Base-by-base conservation (phyloP, 2,113 vertebrate genomes). In the Epinephelus moara region DNA sequence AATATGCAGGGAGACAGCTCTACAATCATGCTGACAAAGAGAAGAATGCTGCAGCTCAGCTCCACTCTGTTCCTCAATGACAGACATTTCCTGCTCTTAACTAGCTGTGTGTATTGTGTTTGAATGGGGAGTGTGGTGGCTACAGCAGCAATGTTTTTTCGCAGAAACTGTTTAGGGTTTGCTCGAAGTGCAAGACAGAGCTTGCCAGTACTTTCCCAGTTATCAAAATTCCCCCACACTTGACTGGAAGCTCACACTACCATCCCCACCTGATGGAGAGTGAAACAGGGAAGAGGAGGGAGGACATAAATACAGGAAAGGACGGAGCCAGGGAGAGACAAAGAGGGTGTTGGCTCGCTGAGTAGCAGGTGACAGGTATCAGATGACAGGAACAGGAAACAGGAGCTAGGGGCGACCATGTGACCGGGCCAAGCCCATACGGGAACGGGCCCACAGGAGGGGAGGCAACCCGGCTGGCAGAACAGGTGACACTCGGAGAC, bases 351-450 rank as follows among this genome's bases (percentile, higher is more conserved):
- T 66, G 72, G 78, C 70, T 72, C 66, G n/a, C 12, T 37, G 66
- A 69, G 14, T 15, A 86, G 78, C 92, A 92, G 88, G 89, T 91
- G 91, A 90, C 81, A 73, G 82, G 88, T 91, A 83, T 93, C 88
- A 68, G 83, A 66, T 93, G 86, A 57, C 86, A 70, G 75, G 75
- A 85, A 90, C n/a, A 76, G 88, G 89, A 91, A 90, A 88, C 59
- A 25, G 80, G 82, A 90, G 90, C 68, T 49, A 47, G 45, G 45
- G 27, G 50, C 11, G 10, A 63, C 71, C 88, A 84, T 4, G 67
- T 91, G 89, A 90, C 75, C n/a, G 4, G 57, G 57, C 78, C 81
- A 59, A 57, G 47, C 74, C 68, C 85, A 88, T 68, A 62, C 90
- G 88, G 88, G 78, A 88, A 63, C 62, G 49, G 10, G 74, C 70